Conservation (phyloP, 2,888 invertebrate species). For the Pollenia labialis region DNA sequence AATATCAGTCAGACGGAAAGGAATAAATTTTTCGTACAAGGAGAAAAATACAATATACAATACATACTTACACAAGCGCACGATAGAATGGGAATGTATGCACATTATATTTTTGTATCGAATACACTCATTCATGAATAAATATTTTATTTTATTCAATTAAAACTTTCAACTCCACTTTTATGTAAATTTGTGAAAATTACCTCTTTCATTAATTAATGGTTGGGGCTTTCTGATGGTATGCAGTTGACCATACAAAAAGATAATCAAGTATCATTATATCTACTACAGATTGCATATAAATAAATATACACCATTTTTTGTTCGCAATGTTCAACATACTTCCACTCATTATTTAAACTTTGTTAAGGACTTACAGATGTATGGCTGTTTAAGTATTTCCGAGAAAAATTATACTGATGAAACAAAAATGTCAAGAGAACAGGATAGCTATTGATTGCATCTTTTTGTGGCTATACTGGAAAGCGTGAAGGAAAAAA, state of each 20-base stretch:
- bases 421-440: constrained; percentile 4
- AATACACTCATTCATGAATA: background rate
- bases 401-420: constrained; percentile 31
- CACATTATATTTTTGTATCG: background rate
- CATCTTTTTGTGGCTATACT: too few relatives aligned
- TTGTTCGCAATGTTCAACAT: constrained; percentile 2
- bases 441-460: too few relatives aligned
- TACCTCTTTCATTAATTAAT: constrained; percentile 65
- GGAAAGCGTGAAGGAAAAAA: too few relatives aligned
- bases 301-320: constrained; percentile 7
- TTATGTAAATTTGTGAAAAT: constrained; percentile 70
- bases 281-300: constrained; percentile 14
- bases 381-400: constrained; percentile 20
- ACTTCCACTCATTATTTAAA: constrained; percentile 37
- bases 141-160: constrained; percentile 49
- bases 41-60: constrained; percentile 15
- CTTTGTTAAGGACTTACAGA: constrained; percentile 40
- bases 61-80: background rate
- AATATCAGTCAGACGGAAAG: constrained; percentile 70
- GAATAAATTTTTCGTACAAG: constrained; percentile 56
- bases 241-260: constrained; percentile 26
- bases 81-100: background rate
- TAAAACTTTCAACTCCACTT: constrained; percentile 68
- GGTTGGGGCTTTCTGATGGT: constrained; percentile 32
- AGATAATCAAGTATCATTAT: constrained; percentile 56